Evolutionary conservation across 2,797 vertebrate genomes (phyloP), one percentile per base, ranked within the genome.

Genomic region (Enteromius trimaculatus): DNA sequence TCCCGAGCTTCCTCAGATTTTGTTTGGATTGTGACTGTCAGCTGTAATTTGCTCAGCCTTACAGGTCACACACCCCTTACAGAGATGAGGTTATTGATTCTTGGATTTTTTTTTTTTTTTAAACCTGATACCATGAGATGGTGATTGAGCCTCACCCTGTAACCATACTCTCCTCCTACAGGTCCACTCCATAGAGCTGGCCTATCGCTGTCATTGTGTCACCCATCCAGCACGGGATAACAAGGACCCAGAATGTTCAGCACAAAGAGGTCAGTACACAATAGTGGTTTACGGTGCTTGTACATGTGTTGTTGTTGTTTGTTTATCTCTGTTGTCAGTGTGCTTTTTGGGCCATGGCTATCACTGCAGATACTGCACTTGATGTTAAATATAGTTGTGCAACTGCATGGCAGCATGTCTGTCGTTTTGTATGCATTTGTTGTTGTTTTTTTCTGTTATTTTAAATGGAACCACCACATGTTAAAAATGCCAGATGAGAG

Each of bases 111-210:
- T 51, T 53, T 34, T 65, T 51, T 47, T 77, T 39, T 83, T 11
- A 6, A 83, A 83, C 81, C 51, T 77, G 81, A 83, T 77, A 83
- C 74, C 74, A 69, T 37, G 81, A 77, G 74, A 69, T 83, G 81
- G 65, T 62, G 74, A 77, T 69, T 77, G 74, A 55, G 60, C 64
- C 51, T 55, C 65, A 70, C 81, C 74, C 39, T 83, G 81, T 83
- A 83, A 83, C 81, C 74, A 62, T 77, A 83, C 81, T 83, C 74
- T 83, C 11, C 66, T 70, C 51, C 65, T 62, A 21, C 74, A 83
- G 81, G 74, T 83, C 51, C 53, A 42, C 26, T 49, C 64, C 37
- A 69, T 47, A 83, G 26, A 70, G 19, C 81, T 47, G 37, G 65
- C 65, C 81, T 60, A 77, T 83, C 81, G 10, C 64, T 75, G 58